These are phyloP conservation scores for Tinea trinotella DNA, from an alignment of 2,888 invertebrate genomes.

Conservation along the genomic window DNA sequence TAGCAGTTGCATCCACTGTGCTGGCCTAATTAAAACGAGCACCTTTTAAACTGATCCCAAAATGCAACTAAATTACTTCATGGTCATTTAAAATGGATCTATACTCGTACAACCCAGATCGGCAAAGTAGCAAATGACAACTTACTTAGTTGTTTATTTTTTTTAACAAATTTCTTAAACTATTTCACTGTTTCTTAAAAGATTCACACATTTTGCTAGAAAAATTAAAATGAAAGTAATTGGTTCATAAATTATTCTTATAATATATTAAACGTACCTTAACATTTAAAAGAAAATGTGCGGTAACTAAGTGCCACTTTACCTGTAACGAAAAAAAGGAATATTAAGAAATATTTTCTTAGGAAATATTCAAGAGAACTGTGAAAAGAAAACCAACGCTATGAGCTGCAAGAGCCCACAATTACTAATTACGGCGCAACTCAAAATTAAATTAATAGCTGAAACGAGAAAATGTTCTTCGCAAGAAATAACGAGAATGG, in stretches of 20 bases:
- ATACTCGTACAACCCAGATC: too few species aligned
- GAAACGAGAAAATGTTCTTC: slow-evolving; percentile 22
- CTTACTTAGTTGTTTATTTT: too few species aligned
- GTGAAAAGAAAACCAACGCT: slow-evolving; percentile 13
- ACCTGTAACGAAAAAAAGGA: slow-evolving; percentile 6
- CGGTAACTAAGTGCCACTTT: neutral
- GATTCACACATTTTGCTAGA: too few species aligned
- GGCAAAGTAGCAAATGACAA: too few species aligned
- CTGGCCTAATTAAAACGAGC: too few species aligned
- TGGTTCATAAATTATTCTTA: neutral
- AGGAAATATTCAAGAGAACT: slow-evolving; percentile 13
- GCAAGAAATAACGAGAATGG: slow-evolving; percentile 4
- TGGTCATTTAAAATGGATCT: too few species aligned
- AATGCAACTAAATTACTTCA: too few species aligned
- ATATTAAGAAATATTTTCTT: neutral
- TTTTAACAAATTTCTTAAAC: too few species aligned
- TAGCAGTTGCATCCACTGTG: too few species aligned
- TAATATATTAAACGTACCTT: neutral
- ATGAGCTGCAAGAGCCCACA: slow-evolving; percentile 22
- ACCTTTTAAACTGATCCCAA: too few species aligned
- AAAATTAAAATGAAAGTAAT: too few species aligned
- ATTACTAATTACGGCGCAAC: slow-evolving; percentile 29
- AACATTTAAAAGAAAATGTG: neutral
- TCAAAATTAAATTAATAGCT: slow-evolving; percentile 29
- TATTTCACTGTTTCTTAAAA: too few species aligned